These are phyloP conservation scores for Zeugodacus cucurbitae DNA, from an alignment of 1,140 invertebrate genomes.

Conservation along the genomic window DNA sequence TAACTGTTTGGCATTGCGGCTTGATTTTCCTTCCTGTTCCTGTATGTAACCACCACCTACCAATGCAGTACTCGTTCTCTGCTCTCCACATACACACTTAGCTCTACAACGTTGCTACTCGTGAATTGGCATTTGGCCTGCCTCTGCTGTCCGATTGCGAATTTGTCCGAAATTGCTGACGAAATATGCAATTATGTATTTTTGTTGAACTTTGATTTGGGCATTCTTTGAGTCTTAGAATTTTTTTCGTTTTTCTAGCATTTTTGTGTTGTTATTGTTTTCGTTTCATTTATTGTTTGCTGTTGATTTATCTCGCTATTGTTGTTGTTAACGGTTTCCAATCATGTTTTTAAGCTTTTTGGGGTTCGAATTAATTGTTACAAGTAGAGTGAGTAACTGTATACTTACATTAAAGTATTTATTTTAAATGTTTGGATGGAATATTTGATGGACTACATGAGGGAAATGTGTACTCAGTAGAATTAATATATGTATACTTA, in stretches of 20 bases:
- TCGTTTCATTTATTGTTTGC: slow-evolving; percentile 5
- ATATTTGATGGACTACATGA: neutral
- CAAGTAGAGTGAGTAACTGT: neutral
- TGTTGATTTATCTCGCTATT: neutral
- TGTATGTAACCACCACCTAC: neutral
- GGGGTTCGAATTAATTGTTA: neutral
- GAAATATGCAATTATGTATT: slow-evolving; percentile 38
- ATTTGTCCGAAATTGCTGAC: slow-evolving; percentile 36
- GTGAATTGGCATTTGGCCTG: neutral
- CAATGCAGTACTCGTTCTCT: neutral
- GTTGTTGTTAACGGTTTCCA: neutral
- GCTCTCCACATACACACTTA: neutral
- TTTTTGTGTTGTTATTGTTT: neutral
- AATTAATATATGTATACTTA: neutral
- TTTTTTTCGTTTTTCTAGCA: slow-evolving; percentile 21
- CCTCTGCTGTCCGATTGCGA: neutral
- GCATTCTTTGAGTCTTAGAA: slow-evolving; percentile 29
- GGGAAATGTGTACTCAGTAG: neutral
- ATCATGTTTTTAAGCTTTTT: neutral
- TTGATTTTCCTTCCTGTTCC: slow-evolving; percentile 36
- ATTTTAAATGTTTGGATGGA: neutral
- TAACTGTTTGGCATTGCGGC: slow-evolving; percentile 22
- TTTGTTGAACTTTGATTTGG: slow-evolving; percentile 28
- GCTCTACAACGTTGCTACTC: neutral
- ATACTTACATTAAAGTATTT: neutral